These are phyloP conservation scores for Acrobeloides nanus DNA, from an alignment of 2,888 invertebrate species.

Conservation along the genomic window DNA sequence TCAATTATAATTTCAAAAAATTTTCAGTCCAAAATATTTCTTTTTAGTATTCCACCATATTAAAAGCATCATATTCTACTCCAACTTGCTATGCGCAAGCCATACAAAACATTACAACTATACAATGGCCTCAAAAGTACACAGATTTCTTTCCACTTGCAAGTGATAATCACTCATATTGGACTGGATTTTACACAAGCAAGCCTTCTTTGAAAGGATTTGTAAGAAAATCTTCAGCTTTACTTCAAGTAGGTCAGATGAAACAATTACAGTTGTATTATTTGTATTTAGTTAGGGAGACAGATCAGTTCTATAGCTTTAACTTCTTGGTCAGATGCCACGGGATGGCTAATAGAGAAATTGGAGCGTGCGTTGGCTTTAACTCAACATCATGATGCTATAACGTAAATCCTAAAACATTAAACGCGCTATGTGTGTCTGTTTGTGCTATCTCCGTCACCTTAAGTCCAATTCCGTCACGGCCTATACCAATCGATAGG, in stretches of 20 bases:
- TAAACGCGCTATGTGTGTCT: too few relatives aligned
- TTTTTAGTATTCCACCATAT: constrained; percentile 45
- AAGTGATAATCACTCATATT: constrained; percentile 74
- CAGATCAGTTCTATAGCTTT: constrained; percentile 10
- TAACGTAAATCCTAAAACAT: constrained; percentile 62
- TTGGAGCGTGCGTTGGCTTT: constrained; percentile 29
- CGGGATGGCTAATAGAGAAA: too few relatives aligned
- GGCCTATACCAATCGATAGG: too few relatives aligned
- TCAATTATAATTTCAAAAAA: not conserved
- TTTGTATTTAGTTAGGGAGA: constrained; percentile 25
- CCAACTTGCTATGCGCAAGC: constrained; percentile 60
- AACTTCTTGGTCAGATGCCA: constrained; percentile 10
- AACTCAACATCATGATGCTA: constrained; percentile 80
- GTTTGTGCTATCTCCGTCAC: too few relatives aligned
- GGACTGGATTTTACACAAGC: constrained; percentile 73
- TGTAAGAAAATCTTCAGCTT: constrained; percentile 54
- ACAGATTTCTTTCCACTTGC: constrained; percentile 88
- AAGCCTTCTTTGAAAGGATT: constrained; percentile 57
- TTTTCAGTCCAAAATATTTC: too few relatives aligned
- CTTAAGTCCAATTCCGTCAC: too few relatives aligned
- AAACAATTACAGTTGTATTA: constrained; percentile 25
- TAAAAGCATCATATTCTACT: constrained; percentile 66
- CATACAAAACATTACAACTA: constrained; percentile 53
- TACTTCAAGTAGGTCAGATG: constrained; percentile 55
- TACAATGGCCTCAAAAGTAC: constrained; percentile 65